Evolutionary conservation across 2,888 invertebrate genomes (phyloP), one percentile per base, ranked within the genome.

Genomic region (Microdon myrmicae): DNA sequence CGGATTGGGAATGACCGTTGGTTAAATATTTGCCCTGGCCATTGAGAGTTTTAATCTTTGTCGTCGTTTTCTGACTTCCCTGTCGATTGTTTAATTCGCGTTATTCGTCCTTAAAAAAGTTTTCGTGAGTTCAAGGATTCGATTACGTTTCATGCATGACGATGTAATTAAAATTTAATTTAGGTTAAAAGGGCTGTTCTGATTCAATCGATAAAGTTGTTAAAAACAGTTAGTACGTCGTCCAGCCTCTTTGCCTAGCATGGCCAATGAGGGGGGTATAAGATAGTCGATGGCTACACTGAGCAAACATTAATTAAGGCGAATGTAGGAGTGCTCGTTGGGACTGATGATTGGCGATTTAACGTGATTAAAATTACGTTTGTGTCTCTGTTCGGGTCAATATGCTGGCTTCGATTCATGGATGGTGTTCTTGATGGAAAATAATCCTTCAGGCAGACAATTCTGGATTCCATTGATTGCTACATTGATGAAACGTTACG

Each of bases 151-250:
- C 64, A 53, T 53, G 47, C 64, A 58, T 47, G 58, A 64, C 53
- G 58, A 58, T 47, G 64, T 53, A 64, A 58, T 64, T 64, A 58
- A 64, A 64, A 43, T 64, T 64, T 64, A 58, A 64, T 64, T 64
- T 53, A 58, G 64, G 64, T 64, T 64, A 64, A 64, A 64, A 51
- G 58, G 51, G 45, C 44, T 56, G 49, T 37, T 10, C 14, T 35
- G 43, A 53, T 47, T 58, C 38, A 58, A 58, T 64, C 58, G 58
- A 64, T 64, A 53, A 51, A 53, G 37, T 51, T 64, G 56, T 41
- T 39, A 28, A 38, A 45, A 49, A 44, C 39, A 32, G 44, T 56
- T 41, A 41, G 25, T 41, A 31, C 9, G 8, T 7, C 43, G 6
- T 26, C 8, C 20, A 19, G 17, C 25, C 10, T 6, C 19, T 13